Evolutionary conservation across 2,113 vertebrate genomes (phyloP), one percentile per base, ranked within the genome.

Genomic region (Xenopus borealis): DNA sequence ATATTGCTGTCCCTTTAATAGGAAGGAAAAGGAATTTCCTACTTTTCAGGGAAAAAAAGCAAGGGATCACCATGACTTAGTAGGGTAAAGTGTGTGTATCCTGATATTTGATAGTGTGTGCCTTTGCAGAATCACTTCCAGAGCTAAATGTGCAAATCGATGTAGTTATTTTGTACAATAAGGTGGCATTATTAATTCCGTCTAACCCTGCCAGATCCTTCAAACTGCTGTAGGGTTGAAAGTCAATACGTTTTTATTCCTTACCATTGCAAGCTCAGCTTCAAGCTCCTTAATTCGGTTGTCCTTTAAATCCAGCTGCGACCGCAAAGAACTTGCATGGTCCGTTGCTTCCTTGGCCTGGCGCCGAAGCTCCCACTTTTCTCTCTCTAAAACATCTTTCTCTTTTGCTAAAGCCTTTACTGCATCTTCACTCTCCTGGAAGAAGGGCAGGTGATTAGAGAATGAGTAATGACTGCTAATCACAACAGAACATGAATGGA

Each of bases 251-350:
- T 61, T 23, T 27, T 12, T 61, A 27, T 69, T 20, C 47, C 95
- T 97, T 85, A 98, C 97, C 97, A 99, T 99, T 81, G 97, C 91
- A 81, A 99, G 88, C 84, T 99, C 97, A 0, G 97, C 97, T 82
- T 98, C 97, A 86, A 99, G 93, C 87, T 99, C 97, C 90, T 98
- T 99, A 89, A 98, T 98, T 69, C 97, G 90, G 91, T 98, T 98
- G 86, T 99, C 97, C 79, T 96, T 98, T 79, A 98, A 92, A 87
- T 99, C 97, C 11, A 98, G 93, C 90, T 98, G 96, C 3, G 95
- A 93, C 74, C 95, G 95, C 52, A 99, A 89, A 5, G 93, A 87
- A 0, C 91, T 89, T 0, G 95, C 95, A 0, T 97, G 96, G 87
- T 98, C 97, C 0, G 96, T 97, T 44, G 97, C 96, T 75, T 99